Conservation (phyloP, 2,113 vertebrate genomes). For the Bufo bufo region DNA sequence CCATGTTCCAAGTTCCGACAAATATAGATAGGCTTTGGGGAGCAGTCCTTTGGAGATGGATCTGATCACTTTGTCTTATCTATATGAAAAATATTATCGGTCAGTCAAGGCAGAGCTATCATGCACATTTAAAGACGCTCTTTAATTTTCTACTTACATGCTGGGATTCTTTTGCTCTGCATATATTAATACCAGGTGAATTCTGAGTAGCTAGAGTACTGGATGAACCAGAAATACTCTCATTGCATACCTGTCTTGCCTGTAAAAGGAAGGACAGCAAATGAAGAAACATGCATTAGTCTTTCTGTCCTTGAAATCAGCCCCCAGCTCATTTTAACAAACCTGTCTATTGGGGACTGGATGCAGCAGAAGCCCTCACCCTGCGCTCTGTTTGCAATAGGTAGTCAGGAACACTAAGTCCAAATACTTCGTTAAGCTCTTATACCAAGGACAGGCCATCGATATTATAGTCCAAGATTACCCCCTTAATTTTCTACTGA, state of each 20-base stretch:
- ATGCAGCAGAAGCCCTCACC: too few relatives aligned
- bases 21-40: slow-evolving; percentile 76
- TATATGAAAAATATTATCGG: neutral
- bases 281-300: neutral
- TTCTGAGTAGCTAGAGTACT: neutral
- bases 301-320: too few relatives aligned
- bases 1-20: slow-evolving; percentile 89
- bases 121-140: neutral
- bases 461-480: neutral
- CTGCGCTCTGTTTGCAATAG: too few relatives aligned
- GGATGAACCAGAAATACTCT: neutral
- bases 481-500: neutral
- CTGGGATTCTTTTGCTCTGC: neutral
- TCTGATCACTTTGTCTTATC: neutral
- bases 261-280: neutral
- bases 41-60: neutral
- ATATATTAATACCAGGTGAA: neutral
- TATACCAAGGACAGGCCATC: too few relatives aligned
- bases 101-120: neutral
- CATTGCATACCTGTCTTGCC: neutral
- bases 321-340: too few relatives aligned
- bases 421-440: too few relatives aligned
- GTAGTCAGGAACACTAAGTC: too few relatives aligned
- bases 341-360: too few relatives aligned
- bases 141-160: slow-evolving; percentile 7